Conservation (phyloP, 2,113 vertebrate genomes). For the Siniperca chuatsi region DNA sequence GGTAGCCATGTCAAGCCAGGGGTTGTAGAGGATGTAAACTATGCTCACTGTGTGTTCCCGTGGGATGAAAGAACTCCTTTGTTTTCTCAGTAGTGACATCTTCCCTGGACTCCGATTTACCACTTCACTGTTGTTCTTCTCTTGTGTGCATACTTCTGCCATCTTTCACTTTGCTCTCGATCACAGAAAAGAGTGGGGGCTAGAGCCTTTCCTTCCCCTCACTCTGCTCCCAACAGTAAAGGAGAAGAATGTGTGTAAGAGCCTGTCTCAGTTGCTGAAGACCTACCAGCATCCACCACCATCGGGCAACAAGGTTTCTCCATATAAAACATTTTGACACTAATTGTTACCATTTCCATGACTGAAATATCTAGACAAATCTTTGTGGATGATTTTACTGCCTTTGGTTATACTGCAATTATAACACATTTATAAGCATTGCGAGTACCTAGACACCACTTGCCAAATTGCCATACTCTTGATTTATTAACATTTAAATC, state of each 20-base stretch:
- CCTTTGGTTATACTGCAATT: background rate
- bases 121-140: conserved; percentile 12
- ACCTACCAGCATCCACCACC: conserved; percentile 95
- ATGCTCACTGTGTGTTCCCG: conserved; percentile 3
- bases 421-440: background rate
- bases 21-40: conserved; percentile 16
- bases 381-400: background rate
- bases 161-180: conserved; percentile 38
- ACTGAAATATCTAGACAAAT: background rate
- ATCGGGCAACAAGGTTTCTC: conserved; percentile 91
- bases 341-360: conserved; percentile 6
- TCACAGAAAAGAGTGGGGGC: conserved; percentile 96
- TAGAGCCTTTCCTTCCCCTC: conserved; percentile 96
- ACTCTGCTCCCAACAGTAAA: conserved; percentile 94
- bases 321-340: conserved; percentile 3
- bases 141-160: conserved; percentile 4
- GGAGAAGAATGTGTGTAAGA: conserved; percentile 97
- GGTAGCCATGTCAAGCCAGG: conserved; percentile 37
- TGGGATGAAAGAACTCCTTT: conserved; percentile 10
- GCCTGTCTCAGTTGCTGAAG: conserved; percentile 95
- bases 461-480: conserved; percentile 1
- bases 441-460: background rate
- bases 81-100: background rate
- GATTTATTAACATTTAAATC: conserved; percentile 34
- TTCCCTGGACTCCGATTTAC: conserved; percentile 26